Evolutionary conservation across 2,797 vertebrate genomes (phyloP).

Genomic region (Lacerta bilineata): DNA sequence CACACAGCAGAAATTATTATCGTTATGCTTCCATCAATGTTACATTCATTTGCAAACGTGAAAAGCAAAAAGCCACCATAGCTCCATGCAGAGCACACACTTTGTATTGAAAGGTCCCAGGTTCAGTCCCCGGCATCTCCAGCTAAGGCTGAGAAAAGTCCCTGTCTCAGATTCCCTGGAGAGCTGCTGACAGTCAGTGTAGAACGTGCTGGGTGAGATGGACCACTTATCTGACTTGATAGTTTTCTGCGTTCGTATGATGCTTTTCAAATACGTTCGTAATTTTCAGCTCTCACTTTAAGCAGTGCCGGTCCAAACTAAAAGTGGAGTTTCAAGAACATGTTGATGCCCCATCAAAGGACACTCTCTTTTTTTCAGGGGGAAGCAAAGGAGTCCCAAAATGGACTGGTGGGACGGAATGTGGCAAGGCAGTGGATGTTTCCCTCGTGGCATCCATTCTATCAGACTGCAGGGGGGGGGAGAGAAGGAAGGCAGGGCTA

Average conservation of each 20-base stretch:
- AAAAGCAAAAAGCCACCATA: background rate
- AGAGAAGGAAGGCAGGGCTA: background rate
- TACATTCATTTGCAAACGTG: background rate
- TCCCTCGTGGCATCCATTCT: background rate
- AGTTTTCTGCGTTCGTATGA: background rate
- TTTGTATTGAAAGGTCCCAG: background rate
- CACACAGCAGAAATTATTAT: background rate
- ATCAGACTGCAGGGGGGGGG: too few relatives aligned
- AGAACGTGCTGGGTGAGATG: background rate
- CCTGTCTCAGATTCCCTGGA: background rate
- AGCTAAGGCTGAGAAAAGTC: background rate
- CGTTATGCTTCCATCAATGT: background rate
- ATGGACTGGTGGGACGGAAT: background rate
- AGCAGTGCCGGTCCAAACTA: background rate
- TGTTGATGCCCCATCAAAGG: background rate
- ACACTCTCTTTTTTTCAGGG: too few relatives aligned
- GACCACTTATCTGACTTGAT: background rate
- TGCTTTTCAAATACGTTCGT: background rate
- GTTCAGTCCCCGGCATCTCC: background rate
- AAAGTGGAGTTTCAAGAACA: background rate
- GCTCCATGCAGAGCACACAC: background rate
- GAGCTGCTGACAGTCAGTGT: background rate
- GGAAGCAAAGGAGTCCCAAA: too few relatives aligned
- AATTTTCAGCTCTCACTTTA: background rate
- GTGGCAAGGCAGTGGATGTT: background rate